Conservation (phyloP, 2,797 vertebrate species). For the Sandelia bainsii region DNA sequence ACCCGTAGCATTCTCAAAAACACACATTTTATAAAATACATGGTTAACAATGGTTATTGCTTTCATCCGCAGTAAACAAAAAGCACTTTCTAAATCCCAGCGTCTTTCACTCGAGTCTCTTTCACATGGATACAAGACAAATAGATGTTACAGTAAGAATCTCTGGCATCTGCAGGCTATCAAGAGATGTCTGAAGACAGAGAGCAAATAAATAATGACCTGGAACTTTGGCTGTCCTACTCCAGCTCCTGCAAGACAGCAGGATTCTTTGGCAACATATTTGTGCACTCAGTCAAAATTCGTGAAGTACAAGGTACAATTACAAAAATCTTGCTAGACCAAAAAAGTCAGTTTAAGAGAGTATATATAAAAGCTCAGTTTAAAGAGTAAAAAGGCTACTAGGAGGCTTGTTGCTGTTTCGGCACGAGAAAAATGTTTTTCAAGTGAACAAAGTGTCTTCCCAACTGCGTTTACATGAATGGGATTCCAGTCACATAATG, state of each 20-base stretch:
- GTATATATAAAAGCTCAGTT: conserved; percentile 37
- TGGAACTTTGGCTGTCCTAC: conserved; percentile 42
- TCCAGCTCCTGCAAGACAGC: conserved; percentile 27
- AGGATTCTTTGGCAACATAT: conserved; percentile 27
- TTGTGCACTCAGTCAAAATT: conserved; percentile 30
- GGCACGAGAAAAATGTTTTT: conserved; percentile 40
- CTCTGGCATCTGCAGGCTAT: conserved; percentile 63
- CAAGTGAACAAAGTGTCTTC: conserved; percentile 59
- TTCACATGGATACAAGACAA: conserved; percentile 65
- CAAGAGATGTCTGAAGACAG: conserved; percentile 52
- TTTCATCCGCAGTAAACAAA: conserved; percentile 38
- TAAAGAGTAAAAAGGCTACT: conserved; percentile 20
- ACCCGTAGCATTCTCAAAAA: conserved; percentile 17
- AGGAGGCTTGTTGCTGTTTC: conserved; percentile 36
- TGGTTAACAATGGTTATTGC: conserved; percentile 27
- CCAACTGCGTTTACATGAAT: conserved; percentile 61
- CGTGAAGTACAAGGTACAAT: conserved; percentile 18
- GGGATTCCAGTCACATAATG: conserved; percentile 62
- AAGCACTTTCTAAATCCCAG: conserved; percentile 36
- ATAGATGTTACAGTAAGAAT: conserved; percentile 66
- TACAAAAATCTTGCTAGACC: conserved; percentile 14
- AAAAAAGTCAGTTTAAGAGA: conserved; percentile 21
- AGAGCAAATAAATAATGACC: conserved; percentile 58
- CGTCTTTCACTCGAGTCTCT: conserved; percentile 58
- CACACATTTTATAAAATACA: conserved; percentile 23